Conservation (phyloP, 2,797 vertebrate species). For the Alauda arvensis region DNA sequence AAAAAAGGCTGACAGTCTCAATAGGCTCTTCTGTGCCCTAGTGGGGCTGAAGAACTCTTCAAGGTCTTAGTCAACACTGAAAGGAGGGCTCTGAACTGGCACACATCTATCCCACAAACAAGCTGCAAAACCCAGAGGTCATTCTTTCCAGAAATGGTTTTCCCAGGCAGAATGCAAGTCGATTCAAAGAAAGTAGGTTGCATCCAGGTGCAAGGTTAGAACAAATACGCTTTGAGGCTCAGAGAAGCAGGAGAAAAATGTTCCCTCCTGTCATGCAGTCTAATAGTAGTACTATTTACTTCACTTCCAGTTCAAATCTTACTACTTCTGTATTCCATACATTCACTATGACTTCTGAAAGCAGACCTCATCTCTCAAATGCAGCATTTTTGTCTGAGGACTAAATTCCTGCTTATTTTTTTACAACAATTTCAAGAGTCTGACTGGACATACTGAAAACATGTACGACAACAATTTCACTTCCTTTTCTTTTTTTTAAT, state of each 20-base stretch:
- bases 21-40: constrained; percentile 55
- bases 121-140: constrained; percentile 39
- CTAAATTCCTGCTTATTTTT: neutral
- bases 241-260: neutral
- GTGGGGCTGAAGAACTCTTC: constrained; percentile 67
- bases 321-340: neutral
- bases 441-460: neutral
- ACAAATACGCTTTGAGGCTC: constrained; percentile 45
- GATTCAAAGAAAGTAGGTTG: constrained; percentile 61
- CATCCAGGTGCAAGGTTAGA: constrained; percentile 66
- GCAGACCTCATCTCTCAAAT: neutral
- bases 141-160: constrained; percentile 68
- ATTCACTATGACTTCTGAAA: neutral
- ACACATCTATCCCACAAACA: constrained; percentile 60
- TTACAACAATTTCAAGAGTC: neutral
- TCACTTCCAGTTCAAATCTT: neutral
- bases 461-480: neutral
- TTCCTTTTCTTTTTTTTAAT: neutral
- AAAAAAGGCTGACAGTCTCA: constrained; percentile 64
- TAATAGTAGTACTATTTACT: neutral
- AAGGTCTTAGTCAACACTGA: constrained; percentile 57
- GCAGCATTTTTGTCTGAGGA: neutral
- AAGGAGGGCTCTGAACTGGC: constrained; percentile 24
- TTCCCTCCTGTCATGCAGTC: neutral
- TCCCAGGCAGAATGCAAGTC: constrained; percentile 62